Percentiles rank a stretch among this genome's conserved stretches.
Conservation (phyloP, 2,113 vertebrate genomes). For the Pelecanus crispus region DNA sequence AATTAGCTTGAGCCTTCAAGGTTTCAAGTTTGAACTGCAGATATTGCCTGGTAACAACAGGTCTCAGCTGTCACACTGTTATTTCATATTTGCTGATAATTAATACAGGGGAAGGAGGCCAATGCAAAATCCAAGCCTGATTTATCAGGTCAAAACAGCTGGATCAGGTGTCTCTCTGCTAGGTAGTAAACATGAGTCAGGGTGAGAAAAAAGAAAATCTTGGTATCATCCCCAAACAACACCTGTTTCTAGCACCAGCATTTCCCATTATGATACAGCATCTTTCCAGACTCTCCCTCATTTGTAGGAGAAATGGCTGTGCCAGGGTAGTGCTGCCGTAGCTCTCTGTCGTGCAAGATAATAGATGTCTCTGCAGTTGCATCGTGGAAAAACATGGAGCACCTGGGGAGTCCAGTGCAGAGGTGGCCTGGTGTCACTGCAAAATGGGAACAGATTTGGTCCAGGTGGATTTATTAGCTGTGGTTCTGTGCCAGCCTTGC, state of each 20-base stretch:
- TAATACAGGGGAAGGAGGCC: not conserved
- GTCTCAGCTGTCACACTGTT: not conserved
- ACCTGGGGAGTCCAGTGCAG: not conserved
- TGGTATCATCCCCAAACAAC: not conserved
- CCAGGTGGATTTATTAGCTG: not conserved
- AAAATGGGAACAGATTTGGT: not conserved
- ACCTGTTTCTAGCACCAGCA: fast-evolving
- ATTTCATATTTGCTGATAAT: not conserved
- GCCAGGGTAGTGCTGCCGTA: not conserved
- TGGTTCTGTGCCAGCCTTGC: not conserved
- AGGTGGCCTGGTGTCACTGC: not conserved
- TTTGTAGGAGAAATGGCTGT: not conserved
- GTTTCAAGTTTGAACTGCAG: not conserved
- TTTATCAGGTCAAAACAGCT: not conserved
- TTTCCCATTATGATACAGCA: not conserved
- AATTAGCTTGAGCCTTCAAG: not conserved
- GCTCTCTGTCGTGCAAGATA: not conserved
- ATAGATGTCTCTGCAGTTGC: not conserved
- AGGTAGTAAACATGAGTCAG: not conserved
- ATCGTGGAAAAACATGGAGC: not conserved
- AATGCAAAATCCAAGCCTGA: not conserved
- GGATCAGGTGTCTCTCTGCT: not conserved
- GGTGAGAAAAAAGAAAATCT: not conserved
- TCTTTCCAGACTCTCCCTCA: not conserved
- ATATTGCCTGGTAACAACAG: not conserved